Evolutionary conservation across 2,113 vertebrate species (phyloP), one percentile per base, ranked within the genome.

Genomic region (Myotis yumanensis): DNA sequence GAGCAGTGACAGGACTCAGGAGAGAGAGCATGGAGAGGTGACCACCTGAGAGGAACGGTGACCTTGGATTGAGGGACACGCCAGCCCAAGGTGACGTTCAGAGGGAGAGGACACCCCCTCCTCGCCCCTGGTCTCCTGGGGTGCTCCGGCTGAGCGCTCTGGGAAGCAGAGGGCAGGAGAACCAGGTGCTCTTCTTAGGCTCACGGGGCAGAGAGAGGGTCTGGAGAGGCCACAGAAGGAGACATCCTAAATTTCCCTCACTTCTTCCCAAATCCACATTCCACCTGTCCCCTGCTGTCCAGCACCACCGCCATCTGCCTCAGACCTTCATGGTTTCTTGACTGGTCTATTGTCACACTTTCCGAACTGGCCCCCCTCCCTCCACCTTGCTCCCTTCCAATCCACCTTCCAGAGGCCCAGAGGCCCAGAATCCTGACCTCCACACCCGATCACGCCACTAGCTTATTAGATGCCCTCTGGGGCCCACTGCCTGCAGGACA

Each of bases 231-330:
- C 12, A 1, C 0, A 7, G 43, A n/a, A 30, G 68, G 52, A 20
- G 30, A 30, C 0, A 0, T 17, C 14, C 66, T 20, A 3, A 40
- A 25, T 52, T 32, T 35, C 4, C 59, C 89, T 20, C 4, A 18
- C 4, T 25, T 46, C 71, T 5, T 73, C 52, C 66, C 9, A 46
- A 62, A 5, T 9, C 25, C 48, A 7, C 2, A 0, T 9, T 3
- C 18, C 1, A 0, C 4, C 57, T 15, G 0, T 2, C 16, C 18
- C 30, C 11, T 0, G 2, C 22, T 4, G 5, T 15, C 25, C 0
- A 0, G 20, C 3, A 0, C 18, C 18, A 0, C 37, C 17, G 0
- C 25, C 11, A 0, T 10, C 73, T 1, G 17, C 83, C 62, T 52
- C 66, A 11, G 1, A 4, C n/a, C 91, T 22, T 37, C 43, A 1